phyloP scores from a whole-genome alignment of 2,888 invertebrate genomes.

The Aromia moschata region DNA sequence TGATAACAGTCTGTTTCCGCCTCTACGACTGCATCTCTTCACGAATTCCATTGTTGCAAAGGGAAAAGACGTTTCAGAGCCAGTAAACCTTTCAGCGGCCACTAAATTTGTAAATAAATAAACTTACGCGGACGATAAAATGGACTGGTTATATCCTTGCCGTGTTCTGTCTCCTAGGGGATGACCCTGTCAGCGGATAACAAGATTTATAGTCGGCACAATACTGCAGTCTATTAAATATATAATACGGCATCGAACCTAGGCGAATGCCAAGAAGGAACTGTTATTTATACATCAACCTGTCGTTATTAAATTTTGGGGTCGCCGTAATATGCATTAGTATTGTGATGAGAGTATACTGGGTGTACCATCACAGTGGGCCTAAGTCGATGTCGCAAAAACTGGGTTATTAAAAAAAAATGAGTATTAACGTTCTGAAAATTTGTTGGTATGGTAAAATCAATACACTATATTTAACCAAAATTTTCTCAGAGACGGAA shows the following conservation, averaged over 20 bases:
- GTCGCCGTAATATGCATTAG: too few relatives aligned
- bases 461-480: too few relatives aligned
- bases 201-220: constrained; percentile 17
- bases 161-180: constrained; percentile 15
- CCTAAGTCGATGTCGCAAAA: too few relatives aligned
- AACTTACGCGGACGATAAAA: constrained; percentile 19
- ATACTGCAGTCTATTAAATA: constrained; percentile 21
- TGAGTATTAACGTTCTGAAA: too few relatives aligned
- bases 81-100: constrained; percentile 18
- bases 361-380: too few relatives aligned
- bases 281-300: constrained; percentile 6
- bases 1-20: too few relatives aligned
- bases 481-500: too few relatives aligned
- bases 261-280: neutral
- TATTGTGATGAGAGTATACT: too few relatives aligned
- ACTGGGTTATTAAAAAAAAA: too few relatives aligned
- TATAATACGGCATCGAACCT: neutral
- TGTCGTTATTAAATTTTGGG: too few relatives aligned
- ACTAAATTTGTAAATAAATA: constrained; percentile 23
- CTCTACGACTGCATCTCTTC: neutral
- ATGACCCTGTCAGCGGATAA: constrained; percentile 16
- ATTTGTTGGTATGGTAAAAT: too few relatives aligned
- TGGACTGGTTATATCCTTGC: constrained; percentile 16
- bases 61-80: neutral
- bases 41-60: constrained; percentile 9